Base-by-base conservation (phyloP, 2,113 vertebrate genomes). In the Halichoeres trimaculatus region DNA sequence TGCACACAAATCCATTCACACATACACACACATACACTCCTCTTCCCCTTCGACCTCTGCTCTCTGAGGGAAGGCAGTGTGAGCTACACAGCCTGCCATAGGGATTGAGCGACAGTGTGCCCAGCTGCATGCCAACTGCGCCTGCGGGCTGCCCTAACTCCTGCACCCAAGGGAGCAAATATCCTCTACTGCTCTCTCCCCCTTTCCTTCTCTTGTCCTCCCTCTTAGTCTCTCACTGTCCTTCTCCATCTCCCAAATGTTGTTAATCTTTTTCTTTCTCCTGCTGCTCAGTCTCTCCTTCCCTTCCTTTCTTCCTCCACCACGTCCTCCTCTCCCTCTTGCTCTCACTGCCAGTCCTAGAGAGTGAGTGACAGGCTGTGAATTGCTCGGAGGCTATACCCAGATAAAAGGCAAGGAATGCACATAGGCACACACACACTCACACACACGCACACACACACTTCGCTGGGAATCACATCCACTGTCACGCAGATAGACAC, bases 91-190 rank as follows among this genome's bases (percentile, higher is more conserved):
- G 81, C 47, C 65, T 35, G 83, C 91, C 85, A 70, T 81, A 60
- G 89, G 91, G 88, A 88, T 71, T 30, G 73, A 85, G 85, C 74
- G 78, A 90, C 90, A 84, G 84, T 52, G 89, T 90, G 89, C 91
- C 91, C 91, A 92, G 92, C 92, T 93, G 92, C 87, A 88, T 91
- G 91, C 85, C 91, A 92, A 91, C 90, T 89, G 88, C n/a, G 89
- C 91, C 90, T 73, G 82, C 74, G 67, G 92, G 88, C 89, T 87
- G 78, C 86, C 89, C 89, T 82, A 70, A 86, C 84, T 78, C 79
- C 50, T 56, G 34, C 74, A 87, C 89, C 84, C 91, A 71, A 64
- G 89, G 88, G 91, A 90, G 84, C 76, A 69, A 81, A 85, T 83
- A 86, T 80, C 71, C 83, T 85, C 86, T 69, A 52, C 81, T 48